A percentile compares a stretch with the other conserved stretches of the same genome.
Evolutionary conservation across 1,140 invertebrate species (phyloP).

Genomic region (Zeugodacus cucurbitae): DNA sequence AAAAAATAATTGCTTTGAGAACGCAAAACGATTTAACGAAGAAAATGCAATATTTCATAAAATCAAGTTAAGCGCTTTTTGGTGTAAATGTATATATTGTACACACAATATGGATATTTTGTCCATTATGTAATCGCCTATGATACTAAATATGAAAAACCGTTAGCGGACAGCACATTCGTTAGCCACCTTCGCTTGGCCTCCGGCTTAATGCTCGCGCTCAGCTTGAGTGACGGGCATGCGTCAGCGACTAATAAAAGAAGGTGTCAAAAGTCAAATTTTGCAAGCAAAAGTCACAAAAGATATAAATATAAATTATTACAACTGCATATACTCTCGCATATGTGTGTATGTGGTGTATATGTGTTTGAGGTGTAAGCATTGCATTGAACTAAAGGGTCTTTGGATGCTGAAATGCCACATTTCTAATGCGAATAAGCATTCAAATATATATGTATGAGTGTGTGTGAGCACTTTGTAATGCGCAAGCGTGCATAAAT

Average conservation of each 20-base stretch:
- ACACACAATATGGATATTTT: no score
- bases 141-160: neutral
- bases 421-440: neutral
- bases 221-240: constrained; percentile 30
- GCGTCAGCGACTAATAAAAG: constrained; percentile 40
- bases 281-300: neutral
- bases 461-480: neutral
- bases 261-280: constrained; percentile 42
- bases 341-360: neutral
- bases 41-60: no score
- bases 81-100: no score
- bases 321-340: neutral
- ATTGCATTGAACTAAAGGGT: constrained; percentile 17
- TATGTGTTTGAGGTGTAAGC: neutral
- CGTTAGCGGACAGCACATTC: neutral
- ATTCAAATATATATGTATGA: neutral
- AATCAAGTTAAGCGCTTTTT: no score
- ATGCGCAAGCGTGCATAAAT: constrained; percentile 36
- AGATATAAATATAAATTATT: constrained; percentile 7
- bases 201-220: neutral
- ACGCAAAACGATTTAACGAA: no score
- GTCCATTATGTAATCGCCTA: neutral
- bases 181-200: neutral
- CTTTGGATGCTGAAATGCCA: neutral
- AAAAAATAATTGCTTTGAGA: no score